Evolutionary conservation across 2,888 invertebrate genomes (phyloP), one percentile per base, ranked within the genome.

Genomic region (Caenorhabditis japonica): DNA sequence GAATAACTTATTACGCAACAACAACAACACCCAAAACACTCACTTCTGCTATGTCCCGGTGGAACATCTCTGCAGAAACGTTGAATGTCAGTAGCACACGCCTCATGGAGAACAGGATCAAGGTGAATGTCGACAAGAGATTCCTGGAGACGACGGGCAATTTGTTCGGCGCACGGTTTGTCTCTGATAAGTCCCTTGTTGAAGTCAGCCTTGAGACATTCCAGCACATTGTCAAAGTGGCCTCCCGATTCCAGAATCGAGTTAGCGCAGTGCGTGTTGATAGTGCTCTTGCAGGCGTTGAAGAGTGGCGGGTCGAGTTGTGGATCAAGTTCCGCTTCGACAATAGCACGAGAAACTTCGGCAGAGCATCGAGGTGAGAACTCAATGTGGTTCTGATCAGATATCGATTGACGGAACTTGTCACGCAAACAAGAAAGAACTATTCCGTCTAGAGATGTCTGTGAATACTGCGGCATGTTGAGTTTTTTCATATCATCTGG

Each of bases 81-180:
- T 43, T 87, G 83, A 30, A 90, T 82, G 89, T 97, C 97, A 19
- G 93, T 90, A 8, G 93, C 92, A 88, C 97, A 99, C 0, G 94
- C 93, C 76, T 92, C 91, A 88, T 95, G 93, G 68, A 99, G 89
- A 49, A 94, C 89, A 0, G 96, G 96, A 90, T 99, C 97, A 1
- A 94, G 93, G 81, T 97, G 94, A 75, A 99, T 94, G 88, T 99
- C 97, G 0, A 94, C 93, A 87, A 93, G 92, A 0, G 93, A 92
- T 81, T 90, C 90, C 84, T 94, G 93, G 77, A 97, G 93, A 73
- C 95, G 91, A 82, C 93, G 92, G 0, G 94, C 94, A 19, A 84
- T 76, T 74, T 85, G 81, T 7, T 55, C 90, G 44, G 92, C 92
- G 88, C 95, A 95, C 79, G 92, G 92, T 8, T 91, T 91, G 33